Base-by-base conservation (phyloP, 2,113 vertebrate genomes). In the Poeciliopsis turrubarensis region DNA sequence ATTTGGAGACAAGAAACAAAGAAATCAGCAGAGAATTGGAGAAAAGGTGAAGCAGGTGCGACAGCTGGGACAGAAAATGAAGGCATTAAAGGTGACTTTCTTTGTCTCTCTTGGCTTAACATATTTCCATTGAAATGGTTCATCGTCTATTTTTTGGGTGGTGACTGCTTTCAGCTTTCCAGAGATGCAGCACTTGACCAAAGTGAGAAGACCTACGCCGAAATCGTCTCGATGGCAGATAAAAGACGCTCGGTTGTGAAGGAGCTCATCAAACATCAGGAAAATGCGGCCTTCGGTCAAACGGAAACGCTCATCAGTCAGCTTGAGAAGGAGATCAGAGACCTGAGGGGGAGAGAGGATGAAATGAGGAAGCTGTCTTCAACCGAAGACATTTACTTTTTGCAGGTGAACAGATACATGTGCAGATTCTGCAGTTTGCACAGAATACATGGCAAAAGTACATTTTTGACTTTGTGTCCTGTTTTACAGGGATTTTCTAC, bases 341-440 rank as follows among this genome's bases (percentile, higher is more conserved):
- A 87, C 3, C 79, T 90, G 72, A 91, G 51, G 72, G 84, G 66
- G 77, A 70, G 22, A 72, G 60, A 88, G 44, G 27, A 83, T 72
- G 72, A 89, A 0, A 76, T 92, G 65, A 86, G 83, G 65, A 63
- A 87, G 47, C 81, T 92, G 60, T 78, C 73, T 2, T 60, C 61
- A 26, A 89, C 81, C 27, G 82, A 90, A 30, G 84, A 92, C 31
- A 73, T 92, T 66, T 2, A 83, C 65, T 91, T 91, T 68, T 82
- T 92, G n/a, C 79, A 91, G 91, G 91, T 92, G 5, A 39, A 12
- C 29, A 64, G 3, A 72, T 12, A 17, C 2, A 32, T 65, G 6
- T 9, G 1, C 11, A 0, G 0, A 12, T 29, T 14, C 25, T 14
- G 12, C 0, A 13, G 12, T 15, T 11, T 29, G 5, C 2, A 57